These are phyloP conservation scores for Speoplatyrhinus poulsoni DNA, from an alignment of 2,113 vertebrate genomes.

Conservation along the genomic window DNA sequence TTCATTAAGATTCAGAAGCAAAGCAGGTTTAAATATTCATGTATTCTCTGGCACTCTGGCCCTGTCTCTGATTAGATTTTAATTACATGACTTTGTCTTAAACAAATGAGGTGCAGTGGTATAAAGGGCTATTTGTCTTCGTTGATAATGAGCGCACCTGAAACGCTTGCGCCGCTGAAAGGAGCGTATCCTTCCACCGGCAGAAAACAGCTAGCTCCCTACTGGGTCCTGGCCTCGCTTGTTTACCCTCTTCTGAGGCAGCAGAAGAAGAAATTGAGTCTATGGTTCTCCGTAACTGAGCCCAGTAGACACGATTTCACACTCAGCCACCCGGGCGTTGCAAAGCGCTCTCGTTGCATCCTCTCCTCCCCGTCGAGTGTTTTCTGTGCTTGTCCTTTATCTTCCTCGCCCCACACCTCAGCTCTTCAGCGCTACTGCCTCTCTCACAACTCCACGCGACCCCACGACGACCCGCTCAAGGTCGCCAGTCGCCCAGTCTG, in stretches of 20 bases:
- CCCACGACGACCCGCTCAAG: not conserved
- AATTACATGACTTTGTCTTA: constrained; percentile 70
- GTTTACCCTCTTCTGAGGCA: constrained; percentile 17
- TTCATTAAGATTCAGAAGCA: constrained; percentile 66
- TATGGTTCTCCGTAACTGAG: constrained; percentile 4
- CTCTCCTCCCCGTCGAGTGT: not conserved
- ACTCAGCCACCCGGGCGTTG: constrained; percentile 21
- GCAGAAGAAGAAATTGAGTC: constrained; percentile 8
- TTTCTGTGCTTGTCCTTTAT: constrained; percentile 15
- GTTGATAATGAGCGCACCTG: constrained; percentile 56
- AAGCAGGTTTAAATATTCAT: constrained; percentile 71
- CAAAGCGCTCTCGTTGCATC: constrained; percentile 2
- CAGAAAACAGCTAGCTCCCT: constrained; percentile 22
- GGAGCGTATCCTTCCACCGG: constrained; percentile 27
- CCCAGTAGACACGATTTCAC: constrained; percentile 22
- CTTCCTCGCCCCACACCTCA: constrained; percentile 3
- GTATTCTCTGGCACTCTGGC: constrained; percentile 42
- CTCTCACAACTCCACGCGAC: constrained; percentile 6
- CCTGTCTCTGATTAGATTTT: constrained; percentile 66
- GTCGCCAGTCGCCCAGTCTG: not conserved
- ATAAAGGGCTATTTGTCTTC: constrained; percentile 59
- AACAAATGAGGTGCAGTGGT: constrained; percentile 53
- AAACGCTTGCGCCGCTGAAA: constrained; percentile 36
- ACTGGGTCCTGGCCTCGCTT: constrained; percentile 13
- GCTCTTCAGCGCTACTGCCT: constrained; percentile 8